Conservation (phyloP, 2,797 vertebrate species). For the Zalophus californianus region DNA sequence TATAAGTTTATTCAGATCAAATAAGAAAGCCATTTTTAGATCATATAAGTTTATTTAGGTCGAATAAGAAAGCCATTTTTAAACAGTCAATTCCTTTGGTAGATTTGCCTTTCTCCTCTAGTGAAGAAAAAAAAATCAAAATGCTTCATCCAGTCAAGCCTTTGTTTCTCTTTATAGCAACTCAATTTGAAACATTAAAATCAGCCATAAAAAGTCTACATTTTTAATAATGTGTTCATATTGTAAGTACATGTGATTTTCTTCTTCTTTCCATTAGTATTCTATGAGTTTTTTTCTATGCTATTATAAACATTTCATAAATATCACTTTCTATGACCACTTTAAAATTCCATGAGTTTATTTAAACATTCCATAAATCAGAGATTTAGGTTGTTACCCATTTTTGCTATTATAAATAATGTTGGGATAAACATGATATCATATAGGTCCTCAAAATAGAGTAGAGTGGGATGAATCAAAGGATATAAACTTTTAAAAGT, state of each 20-base stretch:
- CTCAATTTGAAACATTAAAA: slow-evolving; percentile 18
- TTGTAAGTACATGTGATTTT: not conserved
- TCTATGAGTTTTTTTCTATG: not conserved
- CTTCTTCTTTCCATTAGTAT: not conserved
- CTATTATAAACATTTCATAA: not conserved
- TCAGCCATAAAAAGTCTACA: not conserved
- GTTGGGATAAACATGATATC: not conserved
- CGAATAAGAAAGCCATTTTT: not conserved
- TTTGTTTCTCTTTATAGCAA: not conserved
- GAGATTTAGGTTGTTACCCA: not conserved
- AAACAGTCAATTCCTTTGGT: not conserved
- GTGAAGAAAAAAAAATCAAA: not conserved
- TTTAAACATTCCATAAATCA: not conserved
- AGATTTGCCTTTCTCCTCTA: not conserved
- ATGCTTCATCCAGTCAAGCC: not conserved
- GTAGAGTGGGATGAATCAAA: not conserved
- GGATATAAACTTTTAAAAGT: not conserved
- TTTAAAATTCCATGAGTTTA: not conserved
- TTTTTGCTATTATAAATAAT: not conserved
- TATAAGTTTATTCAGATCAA: not conserved
- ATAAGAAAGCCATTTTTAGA: not conserved
- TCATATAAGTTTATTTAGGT: not conserved
- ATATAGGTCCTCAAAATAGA: not conserved
- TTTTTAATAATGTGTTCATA: not conserved
- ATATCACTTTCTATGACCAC: not conserved